These are phyloP conservation scores for Eumacrocentrus americanus DNA, from an alignment of 2,888 invertebrate species.

Conservation along the genomic window DNA sequence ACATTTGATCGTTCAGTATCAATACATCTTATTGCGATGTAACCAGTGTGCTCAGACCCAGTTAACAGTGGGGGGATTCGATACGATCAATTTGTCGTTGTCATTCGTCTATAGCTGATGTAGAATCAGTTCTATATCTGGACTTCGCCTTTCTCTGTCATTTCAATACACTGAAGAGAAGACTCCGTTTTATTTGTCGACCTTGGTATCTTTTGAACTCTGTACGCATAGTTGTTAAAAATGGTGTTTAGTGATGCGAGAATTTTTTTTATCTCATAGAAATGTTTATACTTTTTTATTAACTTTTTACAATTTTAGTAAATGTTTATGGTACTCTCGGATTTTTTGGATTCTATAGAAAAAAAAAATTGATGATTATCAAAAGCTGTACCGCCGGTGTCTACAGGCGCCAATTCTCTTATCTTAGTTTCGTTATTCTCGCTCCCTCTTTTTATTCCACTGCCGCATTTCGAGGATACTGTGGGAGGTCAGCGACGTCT, in stretches of 20 bases:
- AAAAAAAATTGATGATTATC: too few relatives aligned
- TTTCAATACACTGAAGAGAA: background rate
- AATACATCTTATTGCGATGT: background rate
- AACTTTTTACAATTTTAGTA: too few relatives aligned
- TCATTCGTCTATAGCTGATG: background rate
- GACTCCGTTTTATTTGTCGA: background rate
- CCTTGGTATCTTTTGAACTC: background rate
- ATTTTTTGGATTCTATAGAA: too few relatives aligned
- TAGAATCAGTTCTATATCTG: background rate
- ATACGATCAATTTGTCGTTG: background rate
- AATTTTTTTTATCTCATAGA: too few relatives aligned
- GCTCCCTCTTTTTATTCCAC: conserved; percentile 7
- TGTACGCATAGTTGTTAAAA: background rate
- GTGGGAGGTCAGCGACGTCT: conserved; percentile 15
- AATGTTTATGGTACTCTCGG: too few relatives aligned
- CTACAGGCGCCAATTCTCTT: conserved; percentile 18
- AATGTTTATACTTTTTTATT: too few relatives aligned
- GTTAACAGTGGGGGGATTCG: background rate
- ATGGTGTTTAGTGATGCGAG: background rate
- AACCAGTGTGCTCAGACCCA: background rate
- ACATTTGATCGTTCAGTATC: background rate
- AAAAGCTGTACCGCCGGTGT: conserved; percentile 7
- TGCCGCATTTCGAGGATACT: conserved; percentile 20
- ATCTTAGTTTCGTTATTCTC: conserved; percentile 16
- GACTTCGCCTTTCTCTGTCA: too few relatives aligned